Evolutionary conservation across 2,888 invertebrate species (phyloP).

Genomic region (Mellilla xanthometata): DNA sequence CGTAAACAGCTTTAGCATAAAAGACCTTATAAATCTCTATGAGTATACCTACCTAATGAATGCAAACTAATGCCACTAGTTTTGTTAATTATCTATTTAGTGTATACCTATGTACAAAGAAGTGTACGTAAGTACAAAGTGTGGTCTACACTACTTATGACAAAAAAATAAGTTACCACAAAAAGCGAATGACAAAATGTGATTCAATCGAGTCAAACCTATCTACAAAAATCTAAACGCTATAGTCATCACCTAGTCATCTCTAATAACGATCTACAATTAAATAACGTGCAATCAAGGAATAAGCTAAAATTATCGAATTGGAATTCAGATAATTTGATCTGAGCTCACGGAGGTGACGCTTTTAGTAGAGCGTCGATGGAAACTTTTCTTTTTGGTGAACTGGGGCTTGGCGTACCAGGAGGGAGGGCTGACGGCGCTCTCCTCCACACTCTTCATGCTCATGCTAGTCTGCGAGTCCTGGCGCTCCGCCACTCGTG

Average conservation of each 20-base stretch:
- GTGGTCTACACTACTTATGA: no score
- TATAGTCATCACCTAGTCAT: conserved; percentile 2
- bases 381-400: conserved; percentile 71
- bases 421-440: conserved; percentile 68
- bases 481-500: conserved; percentile 54
- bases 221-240: no score
- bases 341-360: conserved; percentile 47
- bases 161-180: no score
- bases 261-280: not conserved
- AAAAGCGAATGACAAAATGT: no score
- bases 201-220: no score
- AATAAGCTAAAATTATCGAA: not conserved
- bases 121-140: no score
- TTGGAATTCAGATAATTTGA: conserved; percentile 33
- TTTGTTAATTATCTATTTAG: no score
- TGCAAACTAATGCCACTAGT: no score
- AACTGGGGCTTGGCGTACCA: conserved; percentile 81
- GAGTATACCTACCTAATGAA: no score
- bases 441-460: conserved; percentile 66
- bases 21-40: no score
- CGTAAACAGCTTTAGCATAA: no score
- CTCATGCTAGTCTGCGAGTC: conserved; percentile 61
- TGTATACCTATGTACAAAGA: no score
- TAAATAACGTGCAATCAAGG: not conserved
- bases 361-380: conserved; percentile 63